phyloP scores from a whole-genome alignment of 2,888 invertebrate species.

The Tenthredo notha region DNA sequence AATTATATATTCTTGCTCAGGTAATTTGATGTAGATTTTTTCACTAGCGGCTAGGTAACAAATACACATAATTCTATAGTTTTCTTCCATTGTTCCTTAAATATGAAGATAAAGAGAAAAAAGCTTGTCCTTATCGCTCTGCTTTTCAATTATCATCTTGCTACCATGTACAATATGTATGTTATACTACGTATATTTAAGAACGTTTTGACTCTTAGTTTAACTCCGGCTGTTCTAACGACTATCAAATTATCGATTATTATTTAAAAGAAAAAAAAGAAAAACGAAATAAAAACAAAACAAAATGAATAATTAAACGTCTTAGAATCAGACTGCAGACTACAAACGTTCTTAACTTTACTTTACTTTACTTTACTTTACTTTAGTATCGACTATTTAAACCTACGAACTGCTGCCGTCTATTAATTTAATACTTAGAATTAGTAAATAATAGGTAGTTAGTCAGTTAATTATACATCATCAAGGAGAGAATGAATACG shows the following conservation, averaged over 20 bases:
- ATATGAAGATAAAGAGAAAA: not conserved
- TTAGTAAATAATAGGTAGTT: not conserved
- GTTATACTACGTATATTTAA: not conserved
- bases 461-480: not conserved
- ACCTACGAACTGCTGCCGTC: slow-evolving; percentile 6
- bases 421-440: not conserved
- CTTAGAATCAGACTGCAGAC: not conserved
- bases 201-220: not conserved
- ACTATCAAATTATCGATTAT: not conserved
- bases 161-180: not conserved
- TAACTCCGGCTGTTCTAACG: not conserved
- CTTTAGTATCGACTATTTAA: not conserved
- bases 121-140: not conserved
- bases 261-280: not conserved
- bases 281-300: not conserved
- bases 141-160: not conserved
- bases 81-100: slow-evolving; percentile 17
- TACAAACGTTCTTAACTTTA: not conserved
- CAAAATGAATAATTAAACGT: not conserved
- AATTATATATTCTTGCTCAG: slow-evolving; percentile 42
- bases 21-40: slow-evolving; percentile 23
- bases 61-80: slow-evolving; percentile 23
- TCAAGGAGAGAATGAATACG: not conserved
- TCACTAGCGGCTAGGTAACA: slow-evolving; percentile 33
- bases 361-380: not conserved